These are phyloP conservation scores for Brachyistius frenatus DNA, from an alignment of 2,113 vertebrate species.

Conservation along the genomic window DNA sequence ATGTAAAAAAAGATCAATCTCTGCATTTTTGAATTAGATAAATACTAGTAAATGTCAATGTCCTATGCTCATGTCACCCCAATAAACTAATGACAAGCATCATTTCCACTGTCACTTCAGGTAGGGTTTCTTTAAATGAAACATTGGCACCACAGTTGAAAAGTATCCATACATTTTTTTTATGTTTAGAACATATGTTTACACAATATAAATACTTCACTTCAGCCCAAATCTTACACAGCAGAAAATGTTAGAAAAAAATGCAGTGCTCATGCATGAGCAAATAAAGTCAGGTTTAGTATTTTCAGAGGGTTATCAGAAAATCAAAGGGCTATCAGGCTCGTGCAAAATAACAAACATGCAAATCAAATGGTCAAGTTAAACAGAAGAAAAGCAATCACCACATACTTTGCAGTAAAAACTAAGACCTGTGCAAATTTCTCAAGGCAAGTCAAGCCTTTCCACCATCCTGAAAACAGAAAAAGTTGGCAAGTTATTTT, in stretches of 20 bases:
- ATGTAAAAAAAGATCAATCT: no score
- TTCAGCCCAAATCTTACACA: slow-evolving; percentile 9
- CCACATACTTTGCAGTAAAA: slow-evolving; percentile 11
- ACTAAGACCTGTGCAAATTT: slow-evolving; percentile 28
- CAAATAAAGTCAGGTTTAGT: slow-evolving; percentile 5
- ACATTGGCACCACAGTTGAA: background rate
- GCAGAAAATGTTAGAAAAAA: slow-evolving; percentile 26
- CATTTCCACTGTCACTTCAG: background rate
- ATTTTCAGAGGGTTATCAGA: background rate
- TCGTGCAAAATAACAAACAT: slow-evolving; percentile 21
- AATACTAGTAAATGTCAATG: no score
- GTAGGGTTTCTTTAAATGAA: background rate
- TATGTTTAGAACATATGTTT: background rate
- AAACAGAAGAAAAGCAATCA: slow-evolving; percentile 22
- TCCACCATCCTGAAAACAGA: slow-evolving; percentile 49
- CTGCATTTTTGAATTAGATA: no score
- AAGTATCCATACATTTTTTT: background rate
- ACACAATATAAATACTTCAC: slow-evolving; percentile 31
- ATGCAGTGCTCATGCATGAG: background rate
- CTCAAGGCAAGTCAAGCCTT: slow-evolving; percentile 25
- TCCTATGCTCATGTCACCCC: background rate
- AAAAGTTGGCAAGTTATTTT: slow-evolving; percentile 12
- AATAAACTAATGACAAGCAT: background rate
- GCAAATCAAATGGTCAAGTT: slow-evolving; percentile 38
- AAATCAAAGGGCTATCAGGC: slow-evolving; percentile 19